Evolutionary conservation across 2,113 vertebrate species (phyloP), one percentile per base, ranked within the genome.

Genomic region (Gulo gulo): DNA sequence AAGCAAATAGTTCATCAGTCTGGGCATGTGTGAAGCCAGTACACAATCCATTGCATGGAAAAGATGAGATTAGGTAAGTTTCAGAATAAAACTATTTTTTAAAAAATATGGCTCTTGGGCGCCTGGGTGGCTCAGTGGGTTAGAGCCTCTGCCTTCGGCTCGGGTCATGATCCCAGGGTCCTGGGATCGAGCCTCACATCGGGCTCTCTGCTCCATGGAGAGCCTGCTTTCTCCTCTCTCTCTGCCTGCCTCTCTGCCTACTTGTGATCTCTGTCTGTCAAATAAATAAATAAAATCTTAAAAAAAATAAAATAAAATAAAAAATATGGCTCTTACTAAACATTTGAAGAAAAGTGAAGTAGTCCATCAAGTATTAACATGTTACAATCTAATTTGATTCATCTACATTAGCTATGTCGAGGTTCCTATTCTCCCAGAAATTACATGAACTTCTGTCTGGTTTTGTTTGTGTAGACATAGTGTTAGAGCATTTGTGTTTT

Each of bases 1-100:
- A 93, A 96, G 85, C n/a, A 97, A 96, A 93, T 91, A 96, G 61
- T 78, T 96, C 76, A 93, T 90, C 84, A 84, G 42, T 96, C 93
- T 83, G 39, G 82, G 57, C 65, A 21, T 26, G 1, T 74, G 47
- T 29, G 34, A 95, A 97, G 6, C 71, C 80, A 92, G 50, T 23
- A 69, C 10, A 26, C n/a, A 34, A 87, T 92, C 96, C 80, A 83
- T 52, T 69, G 42, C 29, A 79, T 87, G 57, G 86, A 55, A 96
- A 83, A 97, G n/a, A 97, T 89, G 91, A 97, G 36, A 94, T 88
- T 34, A 89, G 20, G 47, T 89, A 71, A 81, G 65, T 80, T 85
- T 94, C 84, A 73, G 36, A 96, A 94, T 93, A 61, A 91, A 96
- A 85, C 81, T 34, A 78, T 90, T 94, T 81, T 26, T 7, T 26